These are phyloP conservation scores for Yponomeuta evonymella DNA, from an alignment of 2,888 invertebrate genomes.

Conservation along the genomic window DNA sequence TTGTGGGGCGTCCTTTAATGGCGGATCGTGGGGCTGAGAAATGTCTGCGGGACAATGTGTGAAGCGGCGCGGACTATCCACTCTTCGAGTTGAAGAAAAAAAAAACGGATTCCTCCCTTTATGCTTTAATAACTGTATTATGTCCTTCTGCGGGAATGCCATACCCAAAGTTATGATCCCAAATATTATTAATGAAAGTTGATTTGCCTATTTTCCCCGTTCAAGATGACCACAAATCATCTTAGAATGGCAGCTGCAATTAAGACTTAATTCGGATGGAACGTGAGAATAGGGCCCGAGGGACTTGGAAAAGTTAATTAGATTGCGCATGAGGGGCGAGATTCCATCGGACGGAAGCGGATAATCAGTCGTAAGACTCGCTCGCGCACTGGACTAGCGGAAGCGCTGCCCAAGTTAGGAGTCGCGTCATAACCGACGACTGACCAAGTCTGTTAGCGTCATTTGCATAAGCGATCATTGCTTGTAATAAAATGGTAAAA, in stretches of 20 bases:
- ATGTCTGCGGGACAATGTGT: conserved; percentile 36
- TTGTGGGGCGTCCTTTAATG: conserved; percentile 65
- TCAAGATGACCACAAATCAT: background rate
- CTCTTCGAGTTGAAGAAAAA: background rate
- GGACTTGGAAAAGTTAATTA: too few species aligned
- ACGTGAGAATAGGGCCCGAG: background rate
- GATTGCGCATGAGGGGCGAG: conserved; percentile 23
- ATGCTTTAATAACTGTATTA: conserved; percentile 26
- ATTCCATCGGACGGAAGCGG: conserved; percentile 35
- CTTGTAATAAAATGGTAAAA: conserved; percentile 9
- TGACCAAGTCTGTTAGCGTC: conserved; percentile 43
- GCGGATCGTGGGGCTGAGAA: conserved; percentile 47
- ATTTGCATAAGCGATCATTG: conserved; percentile 35
- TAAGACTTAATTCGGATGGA: background rate
- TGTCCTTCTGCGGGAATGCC: background rate
- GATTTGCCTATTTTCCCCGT: background rate
- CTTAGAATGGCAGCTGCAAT: background rate
- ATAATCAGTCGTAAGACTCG: conserved; percentile 8
- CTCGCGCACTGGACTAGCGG: conserved; percentile 27
- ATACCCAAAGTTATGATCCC: background rate
- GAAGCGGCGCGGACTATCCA: conserved; percentile 23
- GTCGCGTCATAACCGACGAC: conserved; percentile 39
- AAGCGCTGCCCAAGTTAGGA: conserved; percentile 34
- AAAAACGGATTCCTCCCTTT: conserved; percentile 4
- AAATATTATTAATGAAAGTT: background rate